Base-by-base conservation (phyloP, 1,140 invertebrate genomes). In the Sycobia sp. region DNA sequence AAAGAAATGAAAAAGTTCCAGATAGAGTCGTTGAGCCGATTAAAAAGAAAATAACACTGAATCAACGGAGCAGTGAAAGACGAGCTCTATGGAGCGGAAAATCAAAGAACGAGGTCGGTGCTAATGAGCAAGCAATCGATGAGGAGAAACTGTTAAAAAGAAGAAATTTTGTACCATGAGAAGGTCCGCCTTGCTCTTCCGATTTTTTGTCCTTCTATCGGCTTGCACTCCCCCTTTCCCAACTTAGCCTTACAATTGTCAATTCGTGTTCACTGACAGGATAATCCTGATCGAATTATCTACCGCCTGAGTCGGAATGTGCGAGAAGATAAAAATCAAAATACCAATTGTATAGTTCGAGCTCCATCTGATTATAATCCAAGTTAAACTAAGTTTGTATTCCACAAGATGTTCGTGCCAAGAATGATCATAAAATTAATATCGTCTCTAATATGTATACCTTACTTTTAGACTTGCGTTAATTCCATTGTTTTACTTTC, bases 61-160 rank as follows among this genome's bases (percentile, higher is more conserved):
- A n/a, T 23, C 49, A 36, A 18, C 32, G 49, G 10, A 2, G 32
- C 9, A 2, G 44, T 20, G 27, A 41, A 16, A 36, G 20, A 47
- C 39, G 22, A 36, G 50, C n/a, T n/a, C n/a, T n/a, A n/a, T n/a
- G 3, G 16, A 11, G 23, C 36, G 22, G 43, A 41, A 56, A 55
- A 56, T 62, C 51, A 62, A 55, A 56, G 46, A 63, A 63, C 4
- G 20, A 50, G 53, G 53, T 56, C 36, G 53, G 34, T 43, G 27
- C 44, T 63, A 63, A 56, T 44, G 36, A 63, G 44, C 44, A 27
- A 34, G 23, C 51, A 63, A 63, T 63, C 61, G 61, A 63, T 63
- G 50, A 20, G 0, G 22, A 51, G 23, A 59, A 29, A 65, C n/a
- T 18, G 46, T 65, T 49, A 25, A 43, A 60, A 60, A 60, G 46